Evolutionary conservation across 2,888 invertebrate genomes (phyloP), one percentile per base, ranked within the genome.

Genomic region (Watsonalla cultraria): DNA sequence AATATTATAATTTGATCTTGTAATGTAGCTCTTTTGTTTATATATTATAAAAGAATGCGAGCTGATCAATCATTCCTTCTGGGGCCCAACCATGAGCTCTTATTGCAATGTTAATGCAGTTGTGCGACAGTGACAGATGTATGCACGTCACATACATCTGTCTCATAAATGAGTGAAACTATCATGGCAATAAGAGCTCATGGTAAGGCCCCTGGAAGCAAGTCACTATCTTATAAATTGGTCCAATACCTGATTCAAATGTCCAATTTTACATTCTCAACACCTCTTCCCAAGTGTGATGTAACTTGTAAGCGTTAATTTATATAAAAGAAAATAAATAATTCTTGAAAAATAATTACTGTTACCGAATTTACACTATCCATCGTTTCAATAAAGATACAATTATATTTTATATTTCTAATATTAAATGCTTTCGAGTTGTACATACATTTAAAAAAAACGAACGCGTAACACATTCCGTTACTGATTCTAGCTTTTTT

Each of bases 1-100:
- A 89, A 87, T 89, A 88, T 87, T 84, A 89, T 88, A 90, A 83
- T 89, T 90, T 90, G 89, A 89, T 90, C 90, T 89, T 79, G 78
- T 82, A 42, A 42, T 42, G 42, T 76, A 84, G 84, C 85, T 84
- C 83, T 69, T 79, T 79, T 66, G 79, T 78, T 82, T 77, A 78
- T 78, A 63, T 59, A 57, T 74, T 66, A 74, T 76, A 80, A 76
- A 76, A 82, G 84, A 84, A 78, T 77, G 73, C 76, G 86, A 87
- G 86, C 86, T 71, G 66, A 76, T 75, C 68, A 49, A 37, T 37
- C 60, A 62, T 65, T 76, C 69, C 65, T 72, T n/a, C n/a, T n/a
- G n/a, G n/a, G n/a, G n/a, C n/a, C n/a, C n/a, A n/a, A n/a, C n/a
- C n/a, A n/a, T n/a, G n/a, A n/a, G n/a, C n/a, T n/a, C n/a, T n/a